Evolutionary conservation across 2,113 vertebrate species (phyloP).

Genomic region (Pogonocichla stellata): DNA sequence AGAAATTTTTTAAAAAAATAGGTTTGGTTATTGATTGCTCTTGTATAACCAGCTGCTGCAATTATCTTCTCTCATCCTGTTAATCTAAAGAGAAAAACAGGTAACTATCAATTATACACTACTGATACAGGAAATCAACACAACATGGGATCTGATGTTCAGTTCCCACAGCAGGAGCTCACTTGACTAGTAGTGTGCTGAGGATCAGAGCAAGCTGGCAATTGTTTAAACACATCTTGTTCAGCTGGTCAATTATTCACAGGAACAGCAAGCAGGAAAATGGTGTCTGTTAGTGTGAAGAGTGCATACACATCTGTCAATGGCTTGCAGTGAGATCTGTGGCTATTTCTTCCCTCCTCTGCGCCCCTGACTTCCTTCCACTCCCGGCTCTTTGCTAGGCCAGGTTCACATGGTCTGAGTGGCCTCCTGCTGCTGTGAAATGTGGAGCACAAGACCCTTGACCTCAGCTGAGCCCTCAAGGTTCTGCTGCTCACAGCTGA

Average conservation of each 20-base stretch:
- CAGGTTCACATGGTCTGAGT: not conserved
- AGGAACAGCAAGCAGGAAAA: not conserved
- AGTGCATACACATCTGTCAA: not conserved
- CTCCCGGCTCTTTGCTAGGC: fast-evolving
- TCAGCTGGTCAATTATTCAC: not conserved
- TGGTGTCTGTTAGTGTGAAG: not conserved
- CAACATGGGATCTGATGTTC: not conserved
- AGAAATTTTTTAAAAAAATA: not conserved
- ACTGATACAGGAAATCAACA: not conserved
- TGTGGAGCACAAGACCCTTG: not conserved
- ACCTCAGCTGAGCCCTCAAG: fast-evolving
- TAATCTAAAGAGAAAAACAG: not conserved
- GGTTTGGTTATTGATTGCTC: not conserved
- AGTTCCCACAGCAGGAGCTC: not conserved
- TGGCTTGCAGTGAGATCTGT: not conserved
- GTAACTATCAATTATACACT: not conserved
- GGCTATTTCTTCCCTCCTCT: not conserved
- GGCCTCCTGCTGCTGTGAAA: not conserved
- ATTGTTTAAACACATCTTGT: not conserved
- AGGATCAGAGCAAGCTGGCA: not conserved
- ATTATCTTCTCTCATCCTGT: not conserved
- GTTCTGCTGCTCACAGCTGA: not conserved
- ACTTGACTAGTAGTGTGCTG: not conserved
- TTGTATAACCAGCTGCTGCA: not conserved
- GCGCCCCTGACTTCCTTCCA: not conserved